Evolutionary conservation across 2,797 vertebrate genomes (phyloP), one percentile per base, ranked within the genome.

Genomic region (Hippoglossus hippoglossus): DNA sequence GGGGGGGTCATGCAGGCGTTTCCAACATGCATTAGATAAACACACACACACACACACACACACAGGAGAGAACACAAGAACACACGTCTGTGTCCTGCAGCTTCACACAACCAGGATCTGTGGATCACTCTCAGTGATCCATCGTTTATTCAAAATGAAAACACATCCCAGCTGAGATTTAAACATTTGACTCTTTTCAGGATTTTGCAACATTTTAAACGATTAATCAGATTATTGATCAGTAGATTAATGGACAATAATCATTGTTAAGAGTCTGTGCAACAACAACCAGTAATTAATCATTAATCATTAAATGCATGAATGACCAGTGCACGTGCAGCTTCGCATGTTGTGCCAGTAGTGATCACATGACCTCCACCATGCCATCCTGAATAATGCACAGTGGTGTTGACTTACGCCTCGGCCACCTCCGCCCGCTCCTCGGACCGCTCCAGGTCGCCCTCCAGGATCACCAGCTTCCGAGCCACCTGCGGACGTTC

Each of bases 401-500:
- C 7, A 2, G 21, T 47, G 74, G 77, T 70, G 67, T 79, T 79
- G 77, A 95, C 95, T 96, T 91, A 99, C 98, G 97, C 98, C 92
- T 99, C 98, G 0, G 98, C 97, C 80, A 98, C 97, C 85, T 99
- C 97, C 49, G 98, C 98, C 16, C 98, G 94, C 89, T 99, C 98
- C 91, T 99, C 98, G 0, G 98, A 98, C 69, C 97, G 96, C 82
- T 99, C 98, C 89, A 98, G 93, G 67, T 99, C 98, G 6, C 96
- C 96, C 91, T 99, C 98, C 67, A 99, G 96, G 81, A 98, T 96
- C 6, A 99, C 97, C 81, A 99, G 95, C 84, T 99, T 99, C 73
- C 97, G 96, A 11, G 98, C 98, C 0, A 99, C 98, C 98, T 99
- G 83, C 61, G 80, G 26, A 61, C n/a, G 5, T n/a, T 80, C 36